A percentile compares a stretch with the other conserved stretches of the same genome.
Evolutionary conservation across 1,140 invertebrate genomes (phyloP).

Genomic region (Cydia splendana): DNA sequence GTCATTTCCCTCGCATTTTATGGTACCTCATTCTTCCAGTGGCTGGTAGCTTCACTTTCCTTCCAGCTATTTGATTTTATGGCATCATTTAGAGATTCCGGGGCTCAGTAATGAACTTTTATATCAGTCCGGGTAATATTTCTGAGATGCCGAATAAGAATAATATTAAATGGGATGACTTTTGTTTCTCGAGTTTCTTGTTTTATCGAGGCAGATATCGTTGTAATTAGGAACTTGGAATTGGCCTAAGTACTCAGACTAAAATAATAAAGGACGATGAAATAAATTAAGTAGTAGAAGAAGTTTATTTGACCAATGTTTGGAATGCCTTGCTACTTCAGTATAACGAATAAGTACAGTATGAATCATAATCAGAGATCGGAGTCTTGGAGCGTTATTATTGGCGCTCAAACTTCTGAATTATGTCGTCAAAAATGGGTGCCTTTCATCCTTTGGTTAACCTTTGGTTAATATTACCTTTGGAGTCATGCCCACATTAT

Average conservation of each 20-base stretch:
- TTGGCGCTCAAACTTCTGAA: too few relatives aligned
- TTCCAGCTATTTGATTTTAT: constrained; percentile 33
- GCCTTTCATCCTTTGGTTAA: too few relatives aligned
- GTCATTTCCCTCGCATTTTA: constrained; percentile 29
- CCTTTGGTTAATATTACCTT: too few relatives aligned
- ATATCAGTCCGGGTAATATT: constrained; percentile 32
- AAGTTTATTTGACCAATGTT: too few relatives aligned
- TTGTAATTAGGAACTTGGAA: not conserved
- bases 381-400: too few relatives aligned
- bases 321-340: too few relatives aligned
- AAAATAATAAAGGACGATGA: not conserved
- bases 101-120: constrained; percentile 31
- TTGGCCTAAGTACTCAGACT: not conserved
- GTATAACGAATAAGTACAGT: too few relatives aligned
- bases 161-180: constrained; percentile 26
- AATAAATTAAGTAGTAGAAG: too few relatives aligned
- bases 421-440: too few relatives aligned
- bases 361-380: too few relatives aligned
- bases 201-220: not conserved
- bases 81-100: constrained; percentile 28
- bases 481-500: too few relatives aligned
- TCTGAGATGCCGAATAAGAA: constrained; percentile 29
- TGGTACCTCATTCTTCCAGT: constrained; percentile 27
- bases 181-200: constrained; percentile 4
- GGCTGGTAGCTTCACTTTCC: constrained; percentile 32